phyloP scores from a whole-genome alignment of 2,888 invertebrate species.

The Erebia ligea region DNA sequence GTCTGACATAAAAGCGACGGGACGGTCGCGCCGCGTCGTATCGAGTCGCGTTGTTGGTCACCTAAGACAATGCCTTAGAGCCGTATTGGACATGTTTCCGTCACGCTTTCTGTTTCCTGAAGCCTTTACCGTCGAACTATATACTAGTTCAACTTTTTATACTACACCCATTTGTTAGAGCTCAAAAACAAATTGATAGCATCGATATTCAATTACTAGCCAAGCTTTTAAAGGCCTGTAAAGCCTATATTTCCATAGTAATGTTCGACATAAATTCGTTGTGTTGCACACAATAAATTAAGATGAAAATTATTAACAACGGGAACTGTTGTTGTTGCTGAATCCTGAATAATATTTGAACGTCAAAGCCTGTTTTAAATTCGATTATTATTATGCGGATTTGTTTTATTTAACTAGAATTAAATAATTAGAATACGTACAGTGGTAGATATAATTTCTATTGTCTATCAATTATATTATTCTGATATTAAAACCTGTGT shows the following conservation, averaged over 20 bases:
- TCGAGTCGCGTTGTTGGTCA: no score
- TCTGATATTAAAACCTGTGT: not conserved
- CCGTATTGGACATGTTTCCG: no score
- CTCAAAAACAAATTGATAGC: slow-evolving; percentile 27
- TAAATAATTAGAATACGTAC: not conserved
- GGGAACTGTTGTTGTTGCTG: slow-evolving; percentile 2
- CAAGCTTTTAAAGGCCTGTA: slow-evolving; percentile 24
- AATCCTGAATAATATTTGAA: slow-evolving; percentile 9
- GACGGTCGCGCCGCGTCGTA: no score
- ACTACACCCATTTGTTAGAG: slow-evolving; percentile 22
- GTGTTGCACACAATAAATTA: slow-evolving; percentile 27
- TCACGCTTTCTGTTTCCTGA: no score
- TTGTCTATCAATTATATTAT: not conserved
- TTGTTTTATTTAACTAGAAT: slow-evolving; percentile 9
- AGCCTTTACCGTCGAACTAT: slow-evolving; percentile 3
- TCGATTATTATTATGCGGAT: slow-evolving; percentile 14
- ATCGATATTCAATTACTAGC: slow-evolving; percentile 31
- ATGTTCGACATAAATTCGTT: slow-evolving; percentile 24
- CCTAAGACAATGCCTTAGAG: no score
- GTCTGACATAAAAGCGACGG: no score
- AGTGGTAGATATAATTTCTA: not conserved
- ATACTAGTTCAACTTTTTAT: slow-evolving; percentile 26
- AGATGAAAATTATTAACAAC: slow-evolving; percentile 27
- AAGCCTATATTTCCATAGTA: slow-evolving; percentile 26
- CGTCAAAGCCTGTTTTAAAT: slow-evolving; percentile 17